Evolutionary conservation across 1,140 invertebrate genomes (phyloP), one percentile per base, ranked within the genome.

Genomic region (Drosophila pallidifrons): DNA sequence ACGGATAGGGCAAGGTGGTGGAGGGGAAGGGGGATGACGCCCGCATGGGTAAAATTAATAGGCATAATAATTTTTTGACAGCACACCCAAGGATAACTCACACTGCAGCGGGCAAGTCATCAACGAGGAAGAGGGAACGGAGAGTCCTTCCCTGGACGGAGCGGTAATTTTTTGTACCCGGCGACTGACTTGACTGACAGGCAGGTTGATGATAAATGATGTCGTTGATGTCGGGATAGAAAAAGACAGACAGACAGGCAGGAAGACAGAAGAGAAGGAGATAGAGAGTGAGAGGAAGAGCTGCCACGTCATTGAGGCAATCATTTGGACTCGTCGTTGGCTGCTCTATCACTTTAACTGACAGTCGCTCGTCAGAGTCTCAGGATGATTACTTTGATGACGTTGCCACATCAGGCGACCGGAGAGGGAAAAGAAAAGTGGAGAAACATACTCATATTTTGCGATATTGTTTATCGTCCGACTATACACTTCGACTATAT

Each of bases 31-130:
- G 73, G 49, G 67, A 72, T 58, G 70, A 77, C 75, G 81, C 75
- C 81, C 77, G 85, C 85, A 86, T 81, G 81, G 79, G 64, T 91
- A 82, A 92, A 92, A 92, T 92, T 92, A 92, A 92, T 92, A 92
- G 91, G 91, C 91, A 92, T 92, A 92, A 92, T 92, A 92, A 92
- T 92, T 92, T 92, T 92, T 91, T 92, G 91, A 92, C 91, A 92
- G 91, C 82, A 85, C 83, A 86, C 87, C 83, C 80, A 92, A 92
- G 90, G 86, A 92, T 91, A 91, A 85, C 87, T 68, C 72, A 59
- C 20, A 67, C 65, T 55, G 60, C 70, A 41, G 67, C 71, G 73
- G 85, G 81, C 81, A 79, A 90, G 78, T 83, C 78, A 85, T 90
- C 77, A 79, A 28, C 11, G 10, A 52, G n/a, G 11, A 25, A 32